These are phyloP conservation scores for Colinus virginianus DNA, from an alignment of 2,113 vertebrate species.

Conservation along the genomic window DNA sequence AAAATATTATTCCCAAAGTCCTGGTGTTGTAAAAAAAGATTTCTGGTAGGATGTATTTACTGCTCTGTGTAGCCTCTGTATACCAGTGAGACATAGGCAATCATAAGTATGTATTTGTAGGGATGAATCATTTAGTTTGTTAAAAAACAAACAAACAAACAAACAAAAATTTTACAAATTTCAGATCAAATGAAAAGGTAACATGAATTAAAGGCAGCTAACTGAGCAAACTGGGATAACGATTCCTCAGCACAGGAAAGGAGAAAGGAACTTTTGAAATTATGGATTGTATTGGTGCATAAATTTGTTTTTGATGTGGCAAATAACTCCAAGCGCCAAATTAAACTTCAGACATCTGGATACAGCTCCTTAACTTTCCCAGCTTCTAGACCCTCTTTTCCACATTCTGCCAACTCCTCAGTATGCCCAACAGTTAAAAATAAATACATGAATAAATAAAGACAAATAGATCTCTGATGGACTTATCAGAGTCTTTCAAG, in stretches of 20 bases:
- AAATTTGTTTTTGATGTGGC: not conserved
- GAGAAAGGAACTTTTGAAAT: not conserved
- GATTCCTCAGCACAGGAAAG: not conserved
- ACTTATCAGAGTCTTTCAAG: not conserved
- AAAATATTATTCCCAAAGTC: not conserved
- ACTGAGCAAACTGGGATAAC: not conserved
- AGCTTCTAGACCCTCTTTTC: not conserved
- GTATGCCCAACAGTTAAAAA: not conserved
- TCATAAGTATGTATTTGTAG: not conserved
- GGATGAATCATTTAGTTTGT: not conserved
- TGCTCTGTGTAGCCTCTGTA: not conserved
- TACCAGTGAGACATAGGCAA: not conserved
- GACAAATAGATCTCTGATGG: not conserved
- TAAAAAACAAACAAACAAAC: not conserved
- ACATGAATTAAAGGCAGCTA: not conserved
- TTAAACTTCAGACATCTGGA: not conserved
- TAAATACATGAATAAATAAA: not conserved
- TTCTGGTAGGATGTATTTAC: not conserved
- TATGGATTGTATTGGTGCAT: rapidly evolving
- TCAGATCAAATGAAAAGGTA: not conserved
- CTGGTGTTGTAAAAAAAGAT: not conserved
- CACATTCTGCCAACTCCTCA: not conserved
- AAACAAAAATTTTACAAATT: not conserved
- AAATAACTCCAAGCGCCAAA: not conserved
- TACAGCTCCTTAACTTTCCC: not conserved